These are phyloP conservation scores for Ochropacha duplaris DNA, from an alignment of 2,888 invertebrate species.

Conservation along the genomic window DNA sequence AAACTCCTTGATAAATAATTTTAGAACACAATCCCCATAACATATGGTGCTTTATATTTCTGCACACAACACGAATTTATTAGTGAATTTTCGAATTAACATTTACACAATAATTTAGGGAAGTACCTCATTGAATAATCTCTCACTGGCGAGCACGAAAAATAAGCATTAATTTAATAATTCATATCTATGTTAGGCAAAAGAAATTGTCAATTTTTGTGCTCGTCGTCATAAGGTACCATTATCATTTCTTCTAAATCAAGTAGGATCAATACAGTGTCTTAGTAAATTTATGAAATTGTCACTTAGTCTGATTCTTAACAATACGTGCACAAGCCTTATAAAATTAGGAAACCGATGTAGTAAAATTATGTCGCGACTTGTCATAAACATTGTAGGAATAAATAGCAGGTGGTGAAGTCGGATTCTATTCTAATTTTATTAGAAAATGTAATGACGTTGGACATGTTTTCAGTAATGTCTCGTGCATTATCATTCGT, in stretches of 20 bases:
- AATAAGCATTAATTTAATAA: neutral
- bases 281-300: conserved; percentile 28
- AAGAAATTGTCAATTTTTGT: neutral
- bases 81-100: conserved; percentile 61
- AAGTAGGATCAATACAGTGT: conserved; percentile 34
- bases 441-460: neutral
- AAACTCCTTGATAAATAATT: conserved; percentile 1
- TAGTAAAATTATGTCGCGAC: neutral
- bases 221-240: conserved; percentile 20
- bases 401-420: too few species aligned
- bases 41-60: conserved; percentile 48
- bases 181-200: too few species aligned
- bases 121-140: conserved; percentile 39
- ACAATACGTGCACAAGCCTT: conserved; percentile 29
- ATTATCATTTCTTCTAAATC: conserved; percentile 24
- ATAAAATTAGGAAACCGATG: conserved; percentile 28
- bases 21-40: conserved; percentile 20
- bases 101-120: conserved; percentile 56
- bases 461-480: neutral
- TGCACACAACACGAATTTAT: conserved; percentile 74
- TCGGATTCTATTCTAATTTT: neutral
- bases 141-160: conserved; percentile 15
- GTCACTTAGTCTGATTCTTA: conserved; percentile 23
- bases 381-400: neutral
- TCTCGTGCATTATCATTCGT: neutral